Conservation (phyloP, 1,140 invertebrate species). For the Apis mellifera region Amel_HAv3.1 CM009941.2:11839001-11839500, state of each 20-base stretch:
- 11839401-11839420: background rate
- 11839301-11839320: background rate
- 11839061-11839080: constrained; percentile 85
- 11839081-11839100: constrained; percentile 78
- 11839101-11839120: constrained; percentile 79
- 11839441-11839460: background rate
- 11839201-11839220: background rate
- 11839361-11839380: background rate
- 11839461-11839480: constrained; percentile 11
- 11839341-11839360: background rate
- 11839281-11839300: too few relatives aligned
- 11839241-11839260: too few relatives aligned
- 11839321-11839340: constrained; percentile 2
- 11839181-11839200: background rate
- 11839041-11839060: constrained; percentile 87
- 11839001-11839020: constrained; percentile 82
- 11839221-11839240: too few relatives aligned
- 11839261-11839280: background rate
- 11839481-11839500: background rate
- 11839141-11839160: constrained; percentile 79
- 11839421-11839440: background rate
- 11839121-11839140: constrained; percentile 79
- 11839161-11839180: constrained; percentile 45
- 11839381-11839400: background rate
- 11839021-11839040: constrained; percentile 86